These are phyloP conservation scores for Incurvaria masculella DNA, from an alignment of 2,888 invertebrate genomes.

Conservation along the genomic window DNA sequence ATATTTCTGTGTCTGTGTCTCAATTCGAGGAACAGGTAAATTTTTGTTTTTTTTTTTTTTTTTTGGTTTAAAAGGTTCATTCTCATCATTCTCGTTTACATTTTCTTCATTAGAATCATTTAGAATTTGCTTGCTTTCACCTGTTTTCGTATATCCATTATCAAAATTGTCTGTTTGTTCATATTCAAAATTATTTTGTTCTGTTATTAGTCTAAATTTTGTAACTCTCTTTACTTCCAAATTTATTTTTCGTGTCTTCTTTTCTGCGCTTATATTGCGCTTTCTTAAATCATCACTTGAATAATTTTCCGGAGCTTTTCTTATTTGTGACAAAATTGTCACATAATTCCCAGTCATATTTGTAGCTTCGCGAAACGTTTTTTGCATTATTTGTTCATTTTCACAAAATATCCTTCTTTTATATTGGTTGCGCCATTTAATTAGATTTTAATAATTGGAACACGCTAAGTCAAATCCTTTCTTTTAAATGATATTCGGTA, in stretches of 20 bases:
- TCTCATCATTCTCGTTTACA: background rate
- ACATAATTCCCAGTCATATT: no score
- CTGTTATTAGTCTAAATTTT: background rate
- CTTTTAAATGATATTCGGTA: no score
- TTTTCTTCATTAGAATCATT: background rate
- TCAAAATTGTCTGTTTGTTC: background rate
- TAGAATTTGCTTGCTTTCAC: background rate
- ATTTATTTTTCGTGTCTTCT: background rate
- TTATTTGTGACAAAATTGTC: constrained; percentile 8
- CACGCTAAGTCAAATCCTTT: no score
- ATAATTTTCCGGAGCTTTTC: constrained; percentile 6
- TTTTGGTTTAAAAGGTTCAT: background rate
- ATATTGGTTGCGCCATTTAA: no score
- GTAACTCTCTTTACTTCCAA: background rate
- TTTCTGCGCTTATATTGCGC: constrained; percentile 3
- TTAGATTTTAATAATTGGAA: no score
- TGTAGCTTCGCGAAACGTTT: no score
- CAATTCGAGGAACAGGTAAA: no score
- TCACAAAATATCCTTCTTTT: no score
- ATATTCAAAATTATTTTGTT: background rate
- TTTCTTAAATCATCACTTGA: constrained; percentile 7
- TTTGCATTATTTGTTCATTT: no score
- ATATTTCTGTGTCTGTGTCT: no score
- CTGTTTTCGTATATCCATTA: background rate
- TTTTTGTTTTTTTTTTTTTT: no score